phyloP scores from a whole-genome alignment of 1,140 invertebrate species.

The Drosophila pseudoobscura region DNA sequence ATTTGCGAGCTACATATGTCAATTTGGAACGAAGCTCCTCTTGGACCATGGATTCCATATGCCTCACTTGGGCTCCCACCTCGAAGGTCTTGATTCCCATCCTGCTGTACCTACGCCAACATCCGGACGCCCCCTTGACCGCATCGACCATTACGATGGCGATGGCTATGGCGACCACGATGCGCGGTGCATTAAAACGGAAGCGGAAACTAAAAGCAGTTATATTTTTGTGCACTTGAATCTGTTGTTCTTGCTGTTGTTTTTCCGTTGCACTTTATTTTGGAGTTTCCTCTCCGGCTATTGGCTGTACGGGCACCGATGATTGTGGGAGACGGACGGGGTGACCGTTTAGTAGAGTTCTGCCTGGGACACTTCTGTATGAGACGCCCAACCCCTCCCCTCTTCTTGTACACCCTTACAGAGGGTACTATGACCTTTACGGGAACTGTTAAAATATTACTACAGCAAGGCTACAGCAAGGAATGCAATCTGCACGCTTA shows the following conservation, averaged over 20 bases:
- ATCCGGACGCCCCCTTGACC: slow-evolving; percentile 21
- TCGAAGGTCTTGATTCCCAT: slow-evolving; percentile 2
- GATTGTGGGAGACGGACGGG: no score
- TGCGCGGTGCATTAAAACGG: slow-evolving; percentile 72
- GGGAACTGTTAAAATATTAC: no score
- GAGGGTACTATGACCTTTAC: no score
- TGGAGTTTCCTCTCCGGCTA: slow-evolving; percentile 50
- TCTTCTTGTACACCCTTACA: slow-evolving; percentile 7
- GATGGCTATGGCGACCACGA: slow-evolving; percentile 27
- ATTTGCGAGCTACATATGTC: no score
- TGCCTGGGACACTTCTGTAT: slow-evolving; percentile 31
- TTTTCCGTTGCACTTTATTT: slow-evolving; percentile 32
- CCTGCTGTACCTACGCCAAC: not conserved
- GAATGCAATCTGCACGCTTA: no score
- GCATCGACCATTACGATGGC: slow-evolving; percentile 26
- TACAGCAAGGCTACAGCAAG: no score
- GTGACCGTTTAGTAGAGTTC: slow-evolving; percentile 36
- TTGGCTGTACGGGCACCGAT: slow-evolving; percentile 6
- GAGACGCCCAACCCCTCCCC: not conserved
- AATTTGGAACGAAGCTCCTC: no score
- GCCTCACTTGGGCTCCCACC: slow-evolving; percentile 8
- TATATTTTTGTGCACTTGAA: slow-evolving; percentile 74
- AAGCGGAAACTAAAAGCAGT: slow-evolving; percentile 77
- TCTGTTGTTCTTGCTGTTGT: slow-evolving; percentile 19
- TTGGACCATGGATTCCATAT: not conserved